phyloP scores from a whole-genome alignment of 2,797 vertebrate species.

The Chaunax sp. region DNA sequence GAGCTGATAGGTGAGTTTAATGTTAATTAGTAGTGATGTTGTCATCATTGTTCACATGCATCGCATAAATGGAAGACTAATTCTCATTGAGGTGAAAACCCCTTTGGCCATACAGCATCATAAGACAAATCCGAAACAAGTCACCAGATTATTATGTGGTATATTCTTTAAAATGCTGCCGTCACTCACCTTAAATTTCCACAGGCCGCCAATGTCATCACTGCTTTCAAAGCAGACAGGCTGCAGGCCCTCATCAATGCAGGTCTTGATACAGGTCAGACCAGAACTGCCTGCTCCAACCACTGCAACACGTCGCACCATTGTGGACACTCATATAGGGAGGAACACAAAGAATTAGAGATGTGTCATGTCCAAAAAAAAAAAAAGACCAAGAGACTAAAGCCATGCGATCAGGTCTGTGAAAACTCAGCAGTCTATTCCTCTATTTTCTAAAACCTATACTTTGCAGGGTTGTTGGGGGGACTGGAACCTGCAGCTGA shows the following conservation, averaged over 20 bases:
- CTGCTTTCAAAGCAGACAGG: slow-evolving; percentile 90
- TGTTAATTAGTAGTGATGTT: too few relatives aligned
- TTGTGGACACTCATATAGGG: slow-evolving; percentile 31
- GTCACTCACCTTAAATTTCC: slow-evolving; percentile 88
- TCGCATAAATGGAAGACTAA: not conserved
- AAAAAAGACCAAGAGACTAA: too few relatives aligned
- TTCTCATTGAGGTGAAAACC: too few relatives aligned
- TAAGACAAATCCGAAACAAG: not conserved
- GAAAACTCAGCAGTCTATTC: not conserved
- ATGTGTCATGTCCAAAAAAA: not conserved
- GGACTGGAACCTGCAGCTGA: too few relatives aligned
- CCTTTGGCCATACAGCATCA: too few relatives aligned
- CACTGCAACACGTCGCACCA: slow-evolving; percentile 82
- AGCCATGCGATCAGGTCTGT: not conserved
- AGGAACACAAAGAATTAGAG: not conserved
- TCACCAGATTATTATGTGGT: not conserved
- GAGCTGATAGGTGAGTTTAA: too few relatives aligned
- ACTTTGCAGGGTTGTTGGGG: too few relatives aligned
- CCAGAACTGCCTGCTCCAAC: slow-evolving; percentile 88
- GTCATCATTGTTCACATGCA: not conserved
- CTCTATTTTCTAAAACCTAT: too few relatives aligned
- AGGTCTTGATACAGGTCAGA: slow-evolving; percentile 86
- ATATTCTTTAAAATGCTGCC: not conserved
- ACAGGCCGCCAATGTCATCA: slow-evolving; percentile 89
- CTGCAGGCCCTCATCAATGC: slow-evolving; percentile 88